These are phyloP conservation scores for Myrmecobius fasciatus DNA, from an alignment of 2,113 vertebrate species.

Conservation along the genomic window DNA sequence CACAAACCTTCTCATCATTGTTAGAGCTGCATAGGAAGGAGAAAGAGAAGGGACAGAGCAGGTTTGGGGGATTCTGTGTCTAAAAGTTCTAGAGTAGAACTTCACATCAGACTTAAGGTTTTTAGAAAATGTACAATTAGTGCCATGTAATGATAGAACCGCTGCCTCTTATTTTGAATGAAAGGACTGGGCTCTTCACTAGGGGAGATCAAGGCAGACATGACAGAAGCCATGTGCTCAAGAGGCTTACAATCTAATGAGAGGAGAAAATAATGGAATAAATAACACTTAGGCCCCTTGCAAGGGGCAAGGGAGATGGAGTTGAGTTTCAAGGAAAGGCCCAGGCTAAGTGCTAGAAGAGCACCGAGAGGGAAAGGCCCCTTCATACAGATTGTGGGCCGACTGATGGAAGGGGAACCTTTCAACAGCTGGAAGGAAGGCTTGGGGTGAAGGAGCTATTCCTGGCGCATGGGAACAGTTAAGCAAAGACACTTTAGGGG, in stretches of 20 bases:
- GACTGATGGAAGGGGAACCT: background rate
- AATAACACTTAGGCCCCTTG: background rate
- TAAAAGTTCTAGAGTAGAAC: slow-evolving; percentile 1
- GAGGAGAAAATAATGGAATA: no score
- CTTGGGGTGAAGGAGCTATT: background rate
- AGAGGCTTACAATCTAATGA: background rate
- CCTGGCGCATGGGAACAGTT: background rate
- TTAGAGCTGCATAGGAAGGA: slow-evolving; percentile 47
- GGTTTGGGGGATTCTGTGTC: slow-evolving; percentile 15
- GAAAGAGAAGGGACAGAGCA: slow-evolving; percentile 20
- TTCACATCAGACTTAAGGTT: slow-evolving; percentile 22
- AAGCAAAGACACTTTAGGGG: background rate
- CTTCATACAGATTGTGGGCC: background rate
- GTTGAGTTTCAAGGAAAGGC: background rate
- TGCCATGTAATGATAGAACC: background rate
- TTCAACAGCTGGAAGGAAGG: background rate
- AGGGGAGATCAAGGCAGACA: background rate
- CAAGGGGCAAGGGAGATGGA: background rate
- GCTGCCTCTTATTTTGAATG: background rate
- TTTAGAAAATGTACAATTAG: background rate
- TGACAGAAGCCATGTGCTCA: background rate
- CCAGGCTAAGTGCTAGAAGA: background rate
- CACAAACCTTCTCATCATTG: slow-evolving; percentile 46
- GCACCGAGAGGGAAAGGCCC: background rate
- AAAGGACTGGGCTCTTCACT: background rate